phyloP scores from a whole-genome alignment of 2,113 vertebrate species.

The Herpetotheres cachinnans region DNA sequence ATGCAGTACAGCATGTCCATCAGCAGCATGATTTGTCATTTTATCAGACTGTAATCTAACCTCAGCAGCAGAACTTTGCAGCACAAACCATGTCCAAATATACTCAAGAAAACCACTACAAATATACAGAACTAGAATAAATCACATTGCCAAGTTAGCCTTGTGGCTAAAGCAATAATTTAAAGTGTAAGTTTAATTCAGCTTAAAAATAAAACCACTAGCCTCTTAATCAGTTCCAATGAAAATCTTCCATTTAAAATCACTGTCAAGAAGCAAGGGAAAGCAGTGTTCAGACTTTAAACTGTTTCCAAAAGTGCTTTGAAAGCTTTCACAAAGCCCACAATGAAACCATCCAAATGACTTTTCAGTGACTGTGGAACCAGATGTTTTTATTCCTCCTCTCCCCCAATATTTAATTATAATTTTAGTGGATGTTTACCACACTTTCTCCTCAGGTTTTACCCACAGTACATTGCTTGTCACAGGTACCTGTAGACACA shows the following conservation, averaged over 20 bases:
- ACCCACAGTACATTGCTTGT: accelerated
- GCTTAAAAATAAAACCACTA: not conserved
- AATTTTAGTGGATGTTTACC: not conserved
- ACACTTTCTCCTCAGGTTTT: not conserved
- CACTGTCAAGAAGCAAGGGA: not conserved
- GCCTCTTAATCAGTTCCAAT: not conserved
- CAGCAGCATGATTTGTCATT: accelerated
- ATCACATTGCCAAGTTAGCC: not conserved
- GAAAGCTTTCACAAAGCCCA: not conserved
- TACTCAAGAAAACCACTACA: not conserved
- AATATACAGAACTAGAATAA: not conserved
- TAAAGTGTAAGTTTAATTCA: not conserved
- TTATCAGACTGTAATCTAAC: not conserved
- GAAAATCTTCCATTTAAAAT: not conserved
- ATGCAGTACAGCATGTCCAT: too few relatives aligned
- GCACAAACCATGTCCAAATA: not conserved
- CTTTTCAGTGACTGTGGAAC: not conserved
- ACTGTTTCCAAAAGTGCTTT: not conserved
- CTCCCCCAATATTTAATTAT: not conserved
- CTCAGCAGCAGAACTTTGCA: not conserved
- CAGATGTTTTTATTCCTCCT: not conserved
- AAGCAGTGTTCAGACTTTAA: not conserved
- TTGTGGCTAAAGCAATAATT: not conserved
- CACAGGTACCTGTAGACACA: not conserved
- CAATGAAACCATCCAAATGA: not conserved